Evolutionary conservation across 2,113 vertebrate genomes (phyloP).

Genomic region (Sebastes fasciatus): DNA sequence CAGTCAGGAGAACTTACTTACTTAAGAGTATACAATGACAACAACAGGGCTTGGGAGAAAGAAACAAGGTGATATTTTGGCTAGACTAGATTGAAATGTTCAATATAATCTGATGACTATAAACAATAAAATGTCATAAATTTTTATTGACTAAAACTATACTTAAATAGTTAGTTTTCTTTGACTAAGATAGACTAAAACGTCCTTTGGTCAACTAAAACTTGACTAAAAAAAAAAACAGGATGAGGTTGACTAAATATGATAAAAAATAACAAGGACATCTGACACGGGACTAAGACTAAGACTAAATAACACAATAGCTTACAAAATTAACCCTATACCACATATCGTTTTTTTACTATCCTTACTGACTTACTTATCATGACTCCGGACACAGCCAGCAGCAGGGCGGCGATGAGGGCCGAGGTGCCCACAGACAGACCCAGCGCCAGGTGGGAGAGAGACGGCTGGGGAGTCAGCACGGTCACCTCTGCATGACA

Average conservation of each 20-base stretch:
- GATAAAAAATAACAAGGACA: neutral
- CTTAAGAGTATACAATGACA: no score
- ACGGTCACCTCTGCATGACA: constrained; percentile 59
- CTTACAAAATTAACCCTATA: neutral
- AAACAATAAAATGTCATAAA: no score
- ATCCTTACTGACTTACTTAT: constrained; percentile 85
- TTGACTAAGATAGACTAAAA: no score
- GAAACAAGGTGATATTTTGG: no score
- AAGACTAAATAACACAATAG: neutral
- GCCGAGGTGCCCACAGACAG: constrained; percentile 96
- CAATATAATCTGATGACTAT: no score
- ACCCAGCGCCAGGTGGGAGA: constrained; percentile 91
- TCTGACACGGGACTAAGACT: neutral
- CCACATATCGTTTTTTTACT: neutral
- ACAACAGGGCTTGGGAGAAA: no score
- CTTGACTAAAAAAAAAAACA: no score
- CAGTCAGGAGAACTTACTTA: no score
- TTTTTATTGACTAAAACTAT: no score
- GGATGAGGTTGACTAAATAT: neutral
- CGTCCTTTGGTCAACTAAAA: no score
- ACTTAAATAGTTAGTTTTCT: no score
- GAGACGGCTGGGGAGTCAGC: constrained; percentile 71
- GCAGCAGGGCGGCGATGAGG: constrained; percentile 93
- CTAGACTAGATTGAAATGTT: no score
- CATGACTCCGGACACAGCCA: constrained; percentile 97